Evolutionary conservation across 2,888 invertebrate species (phyloP), one percentile per base, ranked within the genome.

Genomic region (Chaetogeoica ovagalla): DNA sequence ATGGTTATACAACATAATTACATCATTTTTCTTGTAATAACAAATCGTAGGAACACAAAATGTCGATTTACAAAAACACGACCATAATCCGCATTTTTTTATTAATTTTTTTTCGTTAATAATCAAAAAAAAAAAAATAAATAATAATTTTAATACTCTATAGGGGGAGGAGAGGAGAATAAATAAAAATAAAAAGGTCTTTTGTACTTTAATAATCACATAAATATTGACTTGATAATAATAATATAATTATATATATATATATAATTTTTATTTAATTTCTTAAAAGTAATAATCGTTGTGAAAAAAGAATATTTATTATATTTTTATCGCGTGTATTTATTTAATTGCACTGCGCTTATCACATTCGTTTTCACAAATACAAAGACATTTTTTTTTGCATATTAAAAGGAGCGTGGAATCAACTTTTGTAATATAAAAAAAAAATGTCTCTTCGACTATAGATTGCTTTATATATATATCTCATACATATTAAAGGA

Each of bases 141-240:
- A 79, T 63, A 70, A 70, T 70, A 79, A 37, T 55, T 52, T 62
- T 63, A 71, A 79, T 71, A 71, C 71, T 71, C 57, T 71, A 77
- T 30, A 39, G 43, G 69, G 71, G 21, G n/a, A 63, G 30, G 30
- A 30, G 30, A 4, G 30, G 30, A 30, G 39, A 71, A 57, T 30
- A 65, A 79, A 63, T 71, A 21, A 77, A 70, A 76, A 68, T 48
- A 59, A 79, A 57, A 43, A 23, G 63, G 70, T 79, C 63, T 63
- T 79, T 79, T 79, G 79, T 79, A 79, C 79, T 79, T 79, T 57
- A 71, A 71, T 65, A 65, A 79, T 79, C 79, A 79, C 79, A 79
- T 79, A 71, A 71, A 79, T 23, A 79, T 79, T 71, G 79, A 71
- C 71, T 79, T 79, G 79, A 71, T 79, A 79, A 37, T 37, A 55